Base-by-base conservation (phyloP, 2,113 vertebrate genomes). In the Canis aureus region DNA sequence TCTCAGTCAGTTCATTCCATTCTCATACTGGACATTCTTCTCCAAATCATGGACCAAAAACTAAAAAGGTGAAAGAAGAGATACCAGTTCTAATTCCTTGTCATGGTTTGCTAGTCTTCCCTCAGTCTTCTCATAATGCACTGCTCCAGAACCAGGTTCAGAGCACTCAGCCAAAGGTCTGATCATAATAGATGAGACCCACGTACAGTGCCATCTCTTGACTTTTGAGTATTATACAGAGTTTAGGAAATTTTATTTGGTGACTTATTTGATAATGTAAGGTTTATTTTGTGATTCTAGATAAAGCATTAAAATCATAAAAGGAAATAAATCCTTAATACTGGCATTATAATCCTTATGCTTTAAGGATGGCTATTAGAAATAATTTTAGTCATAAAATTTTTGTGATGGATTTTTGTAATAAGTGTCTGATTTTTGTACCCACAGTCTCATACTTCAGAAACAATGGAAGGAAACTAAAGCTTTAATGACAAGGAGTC, bases 211-310 rank as follows among this genome's bases (percentile, higher is more conserved):
- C 35, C n/a, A 27, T 49, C 29, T 76, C 74, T 59, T 94, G 94
- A 57, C 2, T 80, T 79, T 93, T 32, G n/a, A 83, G 91, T 66
- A 92, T 80, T 78, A 32, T 55, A 51, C 20, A 13, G n/a, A 91
- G 19, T 64, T 57, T 57, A 10, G 23, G 20, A 27, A 60, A 87
- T 71, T 57, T 22, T 79, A 2, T 67, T 84, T 84, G 83, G 79
- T 90, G 29, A 23, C 35, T 94, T 85, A 82, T 29, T 96, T 92
- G 89, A n/a, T 81, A 62, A 76, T 49, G 92, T 89, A 19, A 19
- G 7, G 49, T 38, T 67, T 85, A 69, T 55, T 95, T 79, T 88
- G 49, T 89, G 78, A 59, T 86, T 90, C 13, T 89, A 94, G 23
- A 84, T 64, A 89, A 85, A 79, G 82, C 22, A 1, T 59, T 60